Percentiles rank a stretch among this genome's conserved stretches.
Evolutionary conservation across 2,888 invertebrate species (phyloP).

Genomic region (Scaeva pyrastri): DNA sequence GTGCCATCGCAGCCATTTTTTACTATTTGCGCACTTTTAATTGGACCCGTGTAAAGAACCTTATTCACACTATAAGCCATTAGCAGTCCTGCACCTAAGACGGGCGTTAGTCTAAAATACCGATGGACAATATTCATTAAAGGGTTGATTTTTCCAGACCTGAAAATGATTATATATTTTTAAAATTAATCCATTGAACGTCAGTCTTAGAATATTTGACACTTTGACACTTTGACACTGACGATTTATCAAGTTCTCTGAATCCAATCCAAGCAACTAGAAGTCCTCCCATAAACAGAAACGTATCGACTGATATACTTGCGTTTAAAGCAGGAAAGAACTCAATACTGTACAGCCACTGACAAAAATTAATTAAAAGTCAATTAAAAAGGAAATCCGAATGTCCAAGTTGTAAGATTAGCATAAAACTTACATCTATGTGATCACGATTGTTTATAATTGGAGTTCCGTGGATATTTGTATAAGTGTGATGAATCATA

Average conservation of each 20-base stretch:
- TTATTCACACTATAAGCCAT: conserved; percentile 83
- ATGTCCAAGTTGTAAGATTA: too few species aligned
- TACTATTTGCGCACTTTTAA: conserved; percentile 46
- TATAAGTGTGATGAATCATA: conserved; percentile 20
- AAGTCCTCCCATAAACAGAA: conserved; percentile 86
- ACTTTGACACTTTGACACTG: too few species aligned
- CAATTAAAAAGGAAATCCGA: neutral
- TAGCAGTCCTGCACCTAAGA: conserved; percentile 83
- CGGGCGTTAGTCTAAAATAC: conserved; percentile 84
- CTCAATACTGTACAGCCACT: conserved; percentile 61
- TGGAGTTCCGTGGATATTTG: neutral
- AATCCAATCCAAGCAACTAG: conserved; percentile 81
- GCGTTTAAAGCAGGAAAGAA: conserved; percentile 79
- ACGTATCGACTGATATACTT: conserved; percentile 85
- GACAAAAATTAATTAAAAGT: neutral
- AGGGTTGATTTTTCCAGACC: conserved; percentile 78
- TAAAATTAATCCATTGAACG: too few species aligned
- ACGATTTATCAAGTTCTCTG: conserved; percentile 67
- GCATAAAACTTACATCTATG: neutral
- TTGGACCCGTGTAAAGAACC: conserved; percentile 84
- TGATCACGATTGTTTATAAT: conserved; percentile 23
- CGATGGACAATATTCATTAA: conserved; percentile 78
- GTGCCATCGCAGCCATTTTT: conserved; percentile 78
- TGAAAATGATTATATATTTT: conserved; percentile 43
- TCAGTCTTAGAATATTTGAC: too few species aligned